Percentiles rank a stretch among this genome's conserved stretches.
Evolutionary conservation across 2,113 vertebrate genomes (phyloP).

Genomic region (Phrynocephalus versicolor): DNA sequence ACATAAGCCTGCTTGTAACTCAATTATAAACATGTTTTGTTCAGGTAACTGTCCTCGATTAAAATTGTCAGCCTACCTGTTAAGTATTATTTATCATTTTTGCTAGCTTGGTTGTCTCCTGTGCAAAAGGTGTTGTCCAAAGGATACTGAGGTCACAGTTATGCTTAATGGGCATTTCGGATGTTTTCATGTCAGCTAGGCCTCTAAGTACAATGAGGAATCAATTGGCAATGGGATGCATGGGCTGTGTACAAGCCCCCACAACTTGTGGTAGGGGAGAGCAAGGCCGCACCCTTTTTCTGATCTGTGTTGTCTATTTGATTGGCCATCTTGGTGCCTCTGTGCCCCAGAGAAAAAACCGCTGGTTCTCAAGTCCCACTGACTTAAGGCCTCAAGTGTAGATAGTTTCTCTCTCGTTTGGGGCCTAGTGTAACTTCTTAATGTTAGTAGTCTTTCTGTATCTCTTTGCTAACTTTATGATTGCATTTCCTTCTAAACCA

Average conservation of each 20-base stretch:
- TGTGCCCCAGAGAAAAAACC: neutral
- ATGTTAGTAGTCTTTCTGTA: neutral
- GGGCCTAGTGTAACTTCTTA: neutral
- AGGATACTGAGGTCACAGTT: neutral
- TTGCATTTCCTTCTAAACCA: no score
- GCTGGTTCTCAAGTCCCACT: neutral
- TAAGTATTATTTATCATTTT: neutral
- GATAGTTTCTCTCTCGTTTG: neutral
- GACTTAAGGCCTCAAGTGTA: neutral
- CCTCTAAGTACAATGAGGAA: neutral
- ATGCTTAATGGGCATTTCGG: neutral
- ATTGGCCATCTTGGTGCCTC: neutral
- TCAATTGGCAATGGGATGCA: neutral
- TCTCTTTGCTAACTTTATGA: neutral
- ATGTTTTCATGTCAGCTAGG: neutral
- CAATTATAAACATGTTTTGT: neutral
- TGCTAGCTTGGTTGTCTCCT: neutral
- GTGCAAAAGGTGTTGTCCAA: neutral
- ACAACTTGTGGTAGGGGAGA: neutral
- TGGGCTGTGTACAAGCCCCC: neutral
- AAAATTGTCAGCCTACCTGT: neutral
- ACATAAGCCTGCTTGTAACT: neutral
- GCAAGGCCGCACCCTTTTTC: no score
- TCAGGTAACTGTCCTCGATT: neutral
- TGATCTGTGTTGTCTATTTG: neutral